Conservation (phyloP, 2,888 invertebrate genomes). For the Argyresthia goedartella region DNA sequence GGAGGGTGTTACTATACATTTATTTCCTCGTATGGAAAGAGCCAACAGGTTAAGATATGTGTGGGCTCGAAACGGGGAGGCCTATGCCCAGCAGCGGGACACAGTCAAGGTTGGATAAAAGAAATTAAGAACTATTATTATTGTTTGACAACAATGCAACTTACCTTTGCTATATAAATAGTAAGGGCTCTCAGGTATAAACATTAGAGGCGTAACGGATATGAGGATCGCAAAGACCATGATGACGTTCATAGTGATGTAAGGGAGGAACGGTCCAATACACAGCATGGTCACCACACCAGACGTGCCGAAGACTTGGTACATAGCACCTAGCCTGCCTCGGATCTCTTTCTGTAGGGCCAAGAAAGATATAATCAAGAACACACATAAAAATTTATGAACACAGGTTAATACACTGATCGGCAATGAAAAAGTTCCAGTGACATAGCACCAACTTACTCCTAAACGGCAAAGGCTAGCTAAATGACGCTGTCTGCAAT, state of each 20-base stretch:
- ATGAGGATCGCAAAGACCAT: neutral
- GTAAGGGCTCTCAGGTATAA: slow-evolving; percentile 12
- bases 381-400: neutral
- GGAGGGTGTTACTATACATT: too few relatives aligned
- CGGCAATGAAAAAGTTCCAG: too few relatives aligned
- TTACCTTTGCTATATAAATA: slow-evolving; percentile 11
- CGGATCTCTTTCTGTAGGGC: slow-evolving; percentile 6
- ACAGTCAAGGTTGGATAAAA: too few relatives aligned
- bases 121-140: too few relatives aligned
- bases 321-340: slow-evolving; percentile 2
- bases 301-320: neutral
- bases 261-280: slow-evolving; percentile 5
- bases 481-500: too few relatives aligned
- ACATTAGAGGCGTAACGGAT: neutral
- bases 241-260: neutral
- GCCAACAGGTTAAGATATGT: too few relatives aligned
- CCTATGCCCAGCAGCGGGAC: too few relatives aligned
- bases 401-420: neutral
- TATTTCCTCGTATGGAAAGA: too few relatives aligned
- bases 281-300: slow-evolving; percentile 4
- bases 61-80: too few relatives aligned
- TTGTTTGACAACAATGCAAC: too few relatives aligned
- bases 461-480: too few relatives aligned
- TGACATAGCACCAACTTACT: too few relatives aligned
- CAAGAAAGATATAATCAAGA: neutral